A percentile compares a stretch with the other conserved stretches of the same genome.
These are phyloP conservation scores for Triplophysa tibetana DNA, from an alignment of 2,113 vertebrate species.

Conservation along the genomic window DNA sequence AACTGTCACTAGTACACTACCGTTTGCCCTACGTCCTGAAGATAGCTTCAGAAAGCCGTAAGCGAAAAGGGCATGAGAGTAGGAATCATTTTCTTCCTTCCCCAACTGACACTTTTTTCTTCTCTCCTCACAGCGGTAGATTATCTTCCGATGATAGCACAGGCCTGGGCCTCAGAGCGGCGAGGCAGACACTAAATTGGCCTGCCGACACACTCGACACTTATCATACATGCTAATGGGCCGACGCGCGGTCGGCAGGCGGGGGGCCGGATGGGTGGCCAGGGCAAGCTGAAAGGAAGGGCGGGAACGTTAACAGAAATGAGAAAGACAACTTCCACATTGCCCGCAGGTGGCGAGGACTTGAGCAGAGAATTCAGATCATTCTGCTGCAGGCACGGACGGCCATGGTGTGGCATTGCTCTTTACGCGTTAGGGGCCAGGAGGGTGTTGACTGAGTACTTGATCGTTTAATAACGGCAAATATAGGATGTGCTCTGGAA, in stretches of 20 bases:
- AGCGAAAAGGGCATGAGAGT: neutral
- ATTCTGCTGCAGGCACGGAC: conserved; percentile 40
- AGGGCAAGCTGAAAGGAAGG: conserved; percentile 38
- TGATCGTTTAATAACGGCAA: conserved; percentile 38
- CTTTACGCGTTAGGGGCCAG: conserved; percentile 6
- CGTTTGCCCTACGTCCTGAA: conserved; percentile 21
- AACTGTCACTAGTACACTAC: neutral
- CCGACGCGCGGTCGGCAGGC: conserved; percentile 44
- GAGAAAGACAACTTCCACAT: conserved; percentile 41
- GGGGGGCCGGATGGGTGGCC: conserved; percentile 41
- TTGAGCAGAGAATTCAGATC: conserved; percentile 40
- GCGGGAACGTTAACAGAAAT: conserved; percentile 42
- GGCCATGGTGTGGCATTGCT: conserved; percentile 21
- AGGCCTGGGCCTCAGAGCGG: conserved; percentile 50
- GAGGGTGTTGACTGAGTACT: conserved; percentile 40
- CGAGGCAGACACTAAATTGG: conserved; percentile 53
- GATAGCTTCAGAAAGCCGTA: conserved; percentile 12
- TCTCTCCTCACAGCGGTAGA: conserved; percentile 60
- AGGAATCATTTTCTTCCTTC: conserved; percentile 44
- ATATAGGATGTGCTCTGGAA: conserved; percentile 5
- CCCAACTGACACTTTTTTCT: conserved; percentile 37
- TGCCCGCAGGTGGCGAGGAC: conserved; percentile 43
- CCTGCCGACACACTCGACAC: conserved; percentile 48
- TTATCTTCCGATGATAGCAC: conserved; percentile 60
- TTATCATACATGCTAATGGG: conserved; percentile 63